A percentile compares a stretch with the other conserved stretches of the same genome.
These are phyloP conservation scores for Automeris io DNA, from an alignment of 2,888 invertebrate species.

Conservation along the genomic window DNA sequence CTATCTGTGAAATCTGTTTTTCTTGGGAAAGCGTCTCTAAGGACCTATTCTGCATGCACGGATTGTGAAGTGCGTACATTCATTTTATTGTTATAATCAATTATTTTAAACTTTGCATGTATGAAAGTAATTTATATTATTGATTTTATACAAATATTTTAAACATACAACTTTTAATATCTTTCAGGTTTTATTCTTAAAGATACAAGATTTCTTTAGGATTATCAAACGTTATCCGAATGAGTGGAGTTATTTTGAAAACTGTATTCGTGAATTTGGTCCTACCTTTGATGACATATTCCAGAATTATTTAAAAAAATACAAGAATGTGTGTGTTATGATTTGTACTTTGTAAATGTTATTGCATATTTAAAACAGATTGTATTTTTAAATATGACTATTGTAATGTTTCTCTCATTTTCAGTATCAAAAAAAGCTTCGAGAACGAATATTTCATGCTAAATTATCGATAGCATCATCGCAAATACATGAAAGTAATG, in stretches of 20 bases:
- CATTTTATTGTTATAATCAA: not conserved
- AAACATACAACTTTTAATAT: not conserved
- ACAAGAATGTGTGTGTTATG: constrained; percentile 31
- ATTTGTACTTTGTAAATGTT: not conserved
- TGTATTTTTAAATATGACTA: not conserved
- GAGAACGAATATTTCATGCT: constrained; percentile 24
- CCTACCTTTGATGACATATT: constrained; percentile 26
- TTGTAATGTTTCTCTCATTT: constrained; percentile 10
- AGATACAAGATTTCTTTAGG: constrained; percentile 33
- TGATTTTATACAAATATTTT: not conserved
- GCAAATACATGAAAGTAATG: constrained; percentile 1
- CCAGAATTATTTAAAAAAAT: constrained; percentile 26
- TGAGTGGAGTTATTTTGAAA: constrained; percentile 34
- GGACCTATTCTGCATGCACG: constrained; percentile 37
- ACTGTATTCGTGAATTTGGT: constrained; percentile 28
- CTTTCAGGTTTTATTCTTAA: constrained; percentile 41
- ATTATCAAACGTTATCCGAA: constrained; percentile 37
- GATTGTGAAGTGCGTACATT: constrained; percentile 43
- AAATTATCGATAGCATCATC: constrained; percentile 9
- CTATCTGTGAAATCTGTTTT: constrained; percentile 37
- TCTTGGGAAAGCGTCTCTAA: constrained; percentile 31
- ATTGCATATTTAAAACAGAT: not conserved
- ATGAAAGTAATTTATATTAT: not conserved
- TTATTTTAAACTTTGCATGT: not conserved
- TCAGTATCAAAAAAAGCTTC: constrained; percentile 34